Conservation (phyloP, 92 coral and sea anemone species). For the Diadumene lineata region DNA sequence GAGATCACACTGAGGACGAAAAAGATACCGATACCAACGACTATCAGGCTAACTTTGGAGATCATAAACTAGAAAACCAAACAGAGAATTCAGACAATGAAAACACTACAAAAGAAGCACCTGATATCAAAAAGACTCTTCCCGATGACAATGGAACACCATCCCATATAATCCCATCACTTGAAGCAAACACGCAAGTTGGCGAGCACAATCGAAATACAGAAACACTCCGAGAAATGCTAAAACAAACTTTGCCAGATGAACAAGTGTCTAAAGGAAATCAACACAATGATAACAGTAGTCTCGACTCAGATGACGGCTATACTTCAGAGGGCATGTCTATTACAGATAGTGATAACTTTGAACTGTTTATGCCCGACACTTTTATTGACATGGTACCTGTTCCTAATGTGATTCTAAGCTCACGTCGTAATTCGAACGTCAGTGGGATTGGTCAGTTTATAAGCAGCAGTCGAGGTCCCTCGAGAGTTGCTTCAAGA, state of each 20-base stretch:
- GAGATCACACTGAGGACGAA: not conserved
- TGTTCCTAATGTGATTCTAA: constrained; percentile 25
- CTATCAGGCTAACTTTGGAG: not conserved
- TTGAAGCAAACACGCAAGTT: not conserved
- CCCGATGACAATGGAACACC: not conserved
- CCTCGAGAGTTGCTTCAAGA: constrained; percentile 7
- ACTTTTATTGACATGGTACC: constrained; percentile 26
- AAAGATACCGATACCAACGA: not conserved
- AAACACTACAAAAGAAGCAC: not conserved
- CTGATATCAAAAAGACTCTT: not conserved
- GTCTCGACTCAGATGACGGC: constrained; percentile 15
- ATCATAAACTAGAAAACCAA: not conserved
- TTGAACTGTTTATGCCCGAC: constrained; percentile 29
- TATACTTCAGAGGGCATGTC: constrained; percentile 6
- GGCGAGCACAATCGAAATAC: not conserved
- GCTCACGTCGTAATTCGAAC: constrained; percentile 20
- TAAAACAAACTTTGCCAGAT: not conserved
- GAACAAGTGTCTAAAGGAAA: not conserved
- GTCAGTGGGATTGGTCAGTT: constrained; percentile 1
- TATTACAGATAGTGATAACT: constrained; percentile 10
- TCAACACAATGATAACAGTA: not conserved
- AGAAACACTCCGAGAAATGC: constrained; percentile 3
- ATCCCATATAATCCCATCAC: not conserved
- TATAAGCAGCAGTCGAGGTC: not conserved
- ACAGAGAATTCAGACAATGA: not conserved